Percentiles rank a stretch among this genome's conserved stretches.
Conservation (phyloP, 2,888 invertebrate genomes). For the Drosophila recens region DNA sequence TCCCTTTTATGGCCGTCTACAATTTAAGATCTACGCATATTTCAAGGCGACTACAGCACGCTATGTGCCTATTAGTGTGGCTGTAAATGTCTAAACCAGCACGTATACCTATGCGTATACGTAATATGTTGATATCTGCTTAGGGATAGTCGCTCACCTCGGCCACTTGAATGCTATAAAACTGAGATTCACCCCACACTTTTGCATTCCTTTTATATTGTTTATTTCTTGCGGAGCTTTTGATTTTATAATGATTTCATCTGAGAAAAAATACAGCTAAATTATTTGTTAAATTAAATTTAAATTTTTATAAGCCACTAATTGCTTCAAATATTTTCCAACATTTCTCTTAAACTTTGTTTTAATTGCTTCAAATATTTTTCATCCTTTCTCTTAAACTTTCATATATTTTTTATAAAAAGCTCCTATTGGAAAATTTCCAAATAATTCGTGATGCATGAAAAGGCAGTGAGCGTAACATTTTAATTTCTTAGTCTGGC, state of each 20-base stretch:
- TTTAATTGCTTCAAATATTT: neutral
- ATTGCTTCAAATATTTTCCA: neutral
- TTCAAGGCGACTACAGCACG: conserved; percentile 33
- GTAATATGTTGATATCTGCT: neutral
- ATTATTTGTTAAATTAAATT: no score
- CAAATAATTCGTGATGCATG: neutral
- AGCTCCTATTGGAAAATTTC: neutral
- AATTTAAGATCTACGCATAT: conserved; percentile 33
- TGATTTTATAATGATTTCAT: no score
- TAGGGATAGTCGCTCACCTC: neutral
- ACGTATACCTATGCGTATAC: conserved; percentile 9
- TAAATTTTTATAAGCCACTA: no score
- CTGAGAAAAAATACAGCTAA: no score
- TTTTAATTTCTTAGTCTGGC: conserved; percentile 5
- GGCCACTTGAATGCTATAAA: neutral
- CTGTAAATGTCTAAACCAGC: conserved; percentile 41
- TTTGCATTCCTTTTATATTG: neutral
- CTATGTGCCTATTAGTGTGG: conserved; percentile 19
- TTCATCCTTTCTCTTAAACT: neutral
- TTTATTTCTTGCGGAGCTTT: no score
- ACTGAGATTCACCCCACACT: neutral
- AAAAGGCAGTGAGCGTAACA: neutral
- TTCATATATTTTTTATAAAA: neutral
- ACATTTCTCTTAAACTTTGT: neutral
- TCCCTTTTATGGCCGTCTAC: conserved; percentile 42